phyloP scores from a whole-genome alignment of 2,797 vertebrate genomes.

The Poecilia velifera region DNA sequence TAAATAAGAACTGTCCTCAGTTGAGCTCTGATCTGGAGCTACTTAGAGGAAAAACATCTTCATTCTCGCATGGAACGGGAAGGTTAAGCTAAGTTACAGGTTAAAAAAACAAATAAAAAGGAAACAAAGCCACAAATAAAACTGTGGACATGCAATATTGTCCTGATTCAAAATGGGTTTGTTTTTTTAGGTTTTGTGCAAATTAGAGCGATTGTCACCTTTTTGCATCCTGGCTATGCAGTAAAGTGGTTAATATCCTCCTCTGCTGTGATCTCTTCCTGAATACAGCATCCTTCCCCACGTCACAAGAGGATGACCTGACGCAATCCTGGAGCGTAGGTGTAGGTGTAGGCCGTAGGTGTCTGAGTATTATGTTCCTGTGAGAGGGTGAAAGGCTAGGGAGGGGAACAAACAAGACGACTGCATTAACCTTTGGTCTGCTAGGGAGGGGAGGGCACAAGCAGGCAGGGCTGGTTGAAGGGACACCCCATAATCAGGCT shows the following conservation, averaged over 20 bases:
- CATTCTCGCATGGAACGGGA: not conserved
- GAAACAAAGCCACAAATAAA: not conserved
- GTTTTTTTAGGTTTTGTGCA: not conserved
- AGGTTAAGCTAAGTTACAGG: not conserved
- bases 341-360: conserved; percentile 71
- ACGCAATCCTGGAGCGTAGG: conserved; percentile 81
- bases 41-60: not conserved
- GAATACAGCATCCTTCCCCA: conserved; percentile 90
- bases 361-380: conserved; percentile 72
- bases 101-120: not conserved
- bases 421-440: conserved; percentile 86
- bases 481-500: conserved; percentile 84
- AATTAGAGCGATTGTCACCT: conserved; percentile 67
- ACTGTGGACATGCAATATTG: not conserved
- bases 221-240: conserved; percentile 80
- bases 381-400: conserved; percentile 48
- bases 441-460: conserved; percentile 74
- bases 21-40: not conserved
- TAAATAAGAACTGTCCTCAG: not conserved
- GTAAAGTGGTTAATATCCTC: conserved; percentile 87
- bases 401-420: conserved; percentile 79
- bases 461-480: conserved; percentile 74
- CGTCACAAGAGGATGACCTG: conserved; percentile 88
- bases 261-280: conserved; percentile 82
- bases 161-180: not conserved